These are phyloP conservation scores for Empidonax traillii DNA, from an alignment of 2,113 vertebrate species.

Conservation along the genomic window DNA sequence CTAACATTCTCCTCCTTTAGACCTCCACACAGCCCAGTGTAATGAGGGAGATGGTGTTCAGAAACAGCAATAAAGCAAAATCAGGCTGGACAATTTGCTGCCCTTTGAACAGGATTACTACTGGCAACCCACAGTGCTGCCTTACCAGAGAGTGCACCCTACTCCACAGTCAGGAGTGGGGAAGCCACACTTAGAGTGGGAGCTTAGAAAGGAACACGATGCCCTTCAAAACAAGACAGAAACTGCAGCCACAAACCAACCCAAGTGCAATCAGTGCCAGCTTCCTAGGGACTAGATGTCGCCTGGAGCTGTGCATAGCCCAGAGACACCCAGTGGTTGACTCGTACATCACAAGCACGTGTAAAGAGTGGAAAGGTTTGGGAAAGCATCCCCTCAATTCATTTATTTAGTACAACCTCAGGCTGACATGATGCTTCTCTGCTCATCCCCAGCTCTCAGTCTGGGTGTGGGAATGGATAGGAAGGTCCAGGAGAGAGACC, in stretches of 20 bases:
- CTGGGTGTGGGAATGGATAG: neutral
- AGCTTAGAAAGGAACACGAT: neutral
- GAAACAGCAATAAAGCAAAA: neutral
- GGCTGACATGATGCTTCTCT: neutral
- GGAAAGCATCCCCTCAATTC: neutral
- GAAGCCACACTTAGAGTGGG: neutral
- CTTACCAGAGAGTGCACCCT: neutral
- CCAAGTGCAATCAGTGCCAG: neutral
- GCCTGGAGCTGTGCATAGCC: neutral
- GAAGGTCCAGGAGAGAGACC: neutral
- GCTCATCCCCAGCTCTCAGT: neutral
- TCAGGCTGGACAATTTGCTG: neutral
- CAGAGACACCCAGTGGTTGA: conserved; percentile 14
- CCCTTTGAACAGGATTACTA: neutral
- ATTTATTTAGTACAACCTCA: neutral
- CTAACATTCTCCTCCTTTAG: neutral
- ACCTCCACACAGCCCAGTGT: neutral
- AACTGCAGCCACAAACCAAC: neutral
- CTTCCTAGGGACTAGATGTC: neutral
- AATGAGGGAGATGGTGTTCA: neutral
- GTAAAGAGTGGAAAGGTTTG: neutral
- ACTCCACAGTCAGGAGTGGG: neutral
- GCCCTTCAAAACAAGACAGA: neutral
- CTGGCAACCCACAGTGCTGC: neutral
- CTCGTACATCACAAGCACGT: neutral